These are phyloP conservation scores for Mesocricetus auratus DNA, from an alignment of 2,113 vertebrate genomes.

Conservation along the genomic window DNA sequence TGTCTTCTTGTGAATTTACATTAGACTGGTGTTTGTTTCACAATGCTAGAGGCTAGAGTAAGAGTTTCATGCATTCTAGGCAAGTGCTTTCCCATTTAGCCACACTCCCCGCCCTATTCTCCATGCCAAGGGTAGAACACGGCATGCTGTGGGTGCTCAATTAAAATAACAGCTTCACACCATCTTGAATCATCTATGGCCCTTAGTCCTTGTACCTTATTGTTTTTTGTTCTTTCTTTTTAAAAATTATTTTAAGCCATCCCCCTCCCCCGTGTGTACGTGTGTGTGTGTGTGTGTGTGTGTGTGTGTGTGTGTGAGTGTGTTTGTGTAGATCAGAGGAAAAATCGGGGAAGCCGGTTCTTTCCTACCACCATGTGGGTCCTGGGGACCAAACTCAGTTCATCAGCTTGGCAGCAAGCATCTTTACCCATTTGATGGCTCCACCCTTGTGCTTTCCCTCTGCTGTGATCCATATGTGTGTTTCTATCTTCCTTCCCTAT, in stretches of 20 bases:
- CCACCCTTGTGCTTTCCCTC: not conserved
- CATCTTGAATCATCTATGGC: not conserved
- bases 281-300: not conserved
- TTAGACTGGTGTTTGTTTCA: not conserved
- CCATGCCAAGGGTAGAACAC: not conserved
- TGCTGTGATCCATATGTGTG: not conserved
- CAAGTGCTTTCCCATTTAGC: not conserved
- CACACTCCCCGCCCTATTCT: not conserved
- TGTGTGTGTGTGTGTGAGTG: not conserved
- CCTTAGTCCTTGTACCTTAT: not conserved
- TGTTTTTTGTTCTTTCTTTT: not conserved
- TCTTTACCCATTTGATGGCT: not conserved
- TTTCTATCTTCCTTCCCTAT: not conserved
- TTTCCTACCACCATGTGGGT: not conserved
- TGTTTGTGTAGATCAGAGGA: not conserved
- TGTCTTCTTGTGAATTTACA: not conserved
- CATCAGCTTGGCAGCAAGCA: not conserved
- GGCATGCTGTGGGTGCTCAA: not conserved
- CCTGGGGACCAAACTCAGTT: not conserved
- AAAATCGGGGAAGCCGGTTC: not conserved
- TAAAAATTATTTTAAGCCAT: not conserved
- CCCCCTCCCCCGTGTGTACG: no score
- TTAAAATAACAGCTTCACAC: not conserved
- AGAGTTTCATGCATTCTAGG: not conserved
- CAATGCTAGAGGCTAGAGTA: not conserved